Evolutionary conservation across 2,113 vertebrate genomes (phyloP).

Genomic region (Pedionomus torquatus): DNA sequence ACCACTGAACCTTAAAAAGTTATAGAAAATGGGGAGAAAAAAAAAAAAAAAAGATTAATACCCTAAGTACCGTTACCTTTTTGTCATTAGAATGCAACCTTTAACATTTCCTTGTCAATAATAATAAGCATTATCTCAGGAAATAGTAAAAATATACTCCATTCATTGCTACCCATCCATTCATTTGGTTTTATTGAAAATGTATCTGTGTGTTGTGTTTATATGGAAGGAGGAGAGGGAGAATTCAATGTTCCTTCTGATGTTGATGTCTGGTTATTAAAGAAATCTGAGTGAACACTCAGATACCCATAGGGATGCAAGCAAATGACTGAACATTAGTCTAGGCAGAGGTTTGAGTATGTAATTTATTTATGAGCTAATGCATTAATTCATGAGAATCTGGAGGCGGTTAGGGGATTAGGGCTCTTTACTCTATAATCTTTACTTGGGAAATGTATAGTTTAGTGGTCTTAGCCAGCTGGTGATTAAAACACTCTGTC

Average conservation of each 20-base stretch:
- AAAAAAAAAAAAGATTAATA: neutral
- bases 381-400: constrained; percentile 78
- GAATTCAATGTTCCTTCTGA: neutral
- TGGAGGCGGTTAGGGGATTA: constrained; percentile 65
- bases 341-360: constrained; percentile 55
- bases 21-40: neutral
- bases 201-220: neutral
- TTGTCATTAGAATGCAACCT: neutral
- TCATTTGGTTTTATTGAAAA: neutral
- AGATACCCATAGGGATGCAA: constrained; percentile 21
- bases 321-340: constrained; percentile 37
- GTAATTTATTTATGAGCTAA: constrained; percentile 74
- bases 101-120: neutral
- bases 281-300: constrained; percentile 47
- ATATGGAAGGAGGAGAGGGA: neutral
- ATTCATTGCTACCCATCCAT: neutral
- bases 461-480: constrained; percentile 52
- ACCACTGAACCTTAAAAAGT: neutral
- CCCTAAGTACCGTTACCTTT: neutral
- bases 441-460: constrained; percentile 63
- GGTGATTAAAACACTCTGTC: constrained; percentile 36
- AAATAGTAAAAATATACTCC: neutral
- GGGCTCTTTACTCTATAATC: constrained; percentile 50
- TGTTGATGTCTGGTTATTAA: constrained; percentile 50
- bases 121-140: neutral